phyloP scores from a whole-genome alignment of 2,113 vertebrate species.

The Glaucidium brasilianum region DNA sequence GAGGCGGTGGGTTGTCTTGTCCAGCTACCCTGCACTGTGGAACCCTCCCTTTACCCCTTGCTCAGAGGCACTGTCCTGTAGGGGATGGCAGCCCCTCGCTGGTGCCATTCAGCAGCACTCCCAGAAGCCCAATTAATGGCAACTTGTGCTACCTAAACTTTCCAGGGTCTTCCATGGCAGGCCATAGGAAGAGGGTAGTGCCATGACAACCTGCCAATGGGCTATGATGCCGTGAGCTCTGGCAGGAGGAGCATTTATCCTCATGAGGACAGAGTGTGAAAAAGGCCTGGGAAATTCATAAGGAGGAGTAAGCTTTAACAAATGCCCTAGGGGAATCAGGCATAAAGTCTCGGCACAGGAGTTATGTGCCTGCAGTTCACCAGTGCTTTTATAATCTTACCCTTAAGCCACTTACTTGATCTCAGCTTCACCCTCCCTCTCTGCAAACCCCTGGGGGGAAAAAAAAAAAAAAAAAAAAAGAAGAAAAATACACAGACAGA shows the following conservation, averaged over 20 bases:
- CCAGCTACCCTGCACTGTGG: accelerated
- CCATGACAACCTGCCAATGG: not conserved
- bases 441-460: not conserved
- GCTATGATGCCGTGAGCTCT: not conserved
- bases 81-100: not conserved
- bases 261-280: not conserved
- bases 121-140: not conserved
- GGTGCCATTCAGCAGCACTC: not conserved
- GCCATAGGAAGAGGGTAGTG: not conserved
- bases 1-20: not conserved
- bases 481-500: not conserved
- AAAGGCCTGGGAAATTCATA: not conserved
- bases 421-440: not conserved
- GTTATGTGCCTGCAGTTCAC: not conserved
- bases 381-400: not conserved
- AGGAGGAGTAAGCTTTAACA: not conserved
- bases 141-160: not conserved
- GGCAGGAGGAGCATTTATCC: not conserved
- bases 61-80: not conserved
- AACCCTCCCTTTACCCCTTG: not conserved
- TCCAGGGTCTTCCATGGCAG: not conserved
- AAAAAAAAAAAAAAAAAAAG: not conserved
- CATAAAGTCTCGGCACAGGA: not conserved
- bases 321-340: not conserved
- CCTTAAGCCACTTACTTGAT: not conserved